Evolutionary conservation across 2,888 invertebrate species (phyloP), one percentile per base, ranked within the genome.

Genomic region (Chydorus sphaericus): DNA sequence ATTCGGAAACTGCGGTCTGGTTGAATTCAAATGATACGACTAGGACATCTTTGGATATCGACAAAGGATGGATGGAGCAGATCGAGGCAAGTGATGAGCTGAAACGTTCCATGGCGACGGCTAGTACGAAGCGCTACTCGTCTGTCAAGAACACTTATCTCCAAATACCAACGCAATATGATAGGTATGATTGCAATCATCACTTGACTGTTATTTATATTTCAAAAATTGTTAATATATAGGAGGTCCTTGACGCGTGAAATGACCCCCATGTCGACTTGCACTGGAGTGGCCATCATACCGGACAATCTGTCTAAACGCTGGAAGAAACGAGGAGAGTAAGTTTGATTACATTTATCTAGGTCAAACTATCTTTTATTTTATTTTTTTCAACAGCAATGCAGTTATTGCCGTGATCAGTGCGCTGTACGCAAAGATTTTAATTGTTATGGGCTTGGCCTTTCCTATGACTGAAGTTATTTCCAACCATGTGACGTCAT

Each of bases 381-480:
- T 28, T 23, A 56, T 51, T 23, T 37, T 56, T 58, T 59, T 10
- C 62, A 64, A 54, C 72, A 91, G 90, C 63, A 89, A 91, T 71
- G 88, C 90, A 62, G 72, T 92, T 67, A 86, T 90, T 57, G 85
- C 88, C 36, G 86, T 91, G 18, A 76, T 93, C 62, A 93, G 93
- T 60, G 92, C 92, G 1, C 77, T 94, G 31, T 94, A 94, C 69
- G 92, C 91, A 50, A 91, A 94, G 72, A 77, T 93, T 54, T 73
- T 94, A 63, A 90, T 93, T 44, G 90, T 93, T 51, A 89, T 92
- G 85, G 93, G 93, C 59, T 83, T 90, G 61, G 90, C 92, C 20
- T 90, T 94, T 71, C 93, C 93, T 53, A 85, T 94, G 83, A 88
- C 93, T 60, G 92, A 94, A 77, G 90, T 92, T 63, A 91, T 92